These are phyloP conservation scores for Ophonus ardosiacus DNA, from an alignment of 2,888 invertebrate species.

Conservation along the genomic window DNA sequence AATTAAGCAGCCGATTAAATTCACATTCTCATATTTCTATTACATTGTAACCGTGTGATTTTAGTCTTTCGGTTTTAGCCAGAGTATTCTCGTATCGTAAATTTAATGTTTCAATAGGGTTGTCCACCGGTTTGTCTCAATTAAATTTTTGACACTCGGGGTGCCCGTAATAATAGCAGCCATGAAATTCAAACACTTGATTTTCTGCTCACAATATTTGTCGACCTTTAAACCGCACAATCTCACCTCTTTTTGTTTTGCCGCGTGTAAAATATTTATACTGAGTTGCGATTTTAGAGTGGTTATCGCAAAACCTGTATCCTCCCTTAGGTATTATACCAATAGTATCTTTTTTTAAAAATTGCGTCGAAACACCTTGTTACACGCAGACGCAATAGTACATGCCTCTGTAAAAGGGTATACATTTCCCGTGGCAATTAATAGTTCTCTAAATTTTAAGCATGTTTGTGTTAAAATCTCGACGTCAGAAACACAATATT, in stretches of 20 bases:
- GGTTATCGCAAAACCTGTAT: slow-evolving; percentile 51
- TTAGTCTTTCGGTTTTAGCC: neutral
- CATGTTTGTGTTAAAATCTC: slow-evolving; percentile 67
- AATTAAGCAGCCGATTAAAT: slow-evolving; percentile 41
- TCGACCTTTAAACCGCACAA: too few relatives aligned
- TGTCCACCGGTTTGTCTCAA: slow-evolving; percentile 36
- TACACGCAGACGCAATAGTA: slow-evolving; percentile 65
- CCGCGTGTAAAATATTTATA: too few relatives aligned
- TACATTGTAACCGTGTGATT: too few relatives aligned
- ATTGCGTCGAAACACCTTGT: too few relatives aligned
- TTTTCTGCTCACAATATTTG: slow-evolving; percentile 17
- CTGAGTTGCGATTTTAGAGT: too few relatives aligned
- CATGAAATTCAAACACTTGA: slow-evolving; percentile 64
- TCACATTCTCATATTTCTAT: slow-evolving; percentile 65
- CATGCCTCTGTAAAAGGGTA: slow-evolving; percentile 67
- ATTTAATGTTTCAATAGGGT: slow-evolving; percentile 35
- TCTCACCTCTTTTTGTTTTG: too few relatives aligned
- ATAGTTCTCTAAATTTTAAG: slow-evolving; percentile 66
- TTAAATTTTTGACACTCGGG: slow-evolving; percentile 12
- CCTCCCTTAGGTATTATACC: too few relatives aligned
- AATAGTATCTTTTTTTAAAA: too few relatives aligned
- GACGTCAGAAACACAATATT: slow-evolving; percentile 64
- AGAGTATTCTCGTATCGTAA: slow-evolving; percentile 37
- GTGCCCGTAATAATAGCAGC: too few relatives aligned
- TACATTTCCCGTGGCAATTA: slow-evolving; percentile 66